A percentile compares a stretch with the other conserved stretches of the same genome.
These are phyloP conservation scores for Phthorimaea operculella DNA, from an alignment of 1,140 invertebrate species.

Conservation along the genomic window DNA sequence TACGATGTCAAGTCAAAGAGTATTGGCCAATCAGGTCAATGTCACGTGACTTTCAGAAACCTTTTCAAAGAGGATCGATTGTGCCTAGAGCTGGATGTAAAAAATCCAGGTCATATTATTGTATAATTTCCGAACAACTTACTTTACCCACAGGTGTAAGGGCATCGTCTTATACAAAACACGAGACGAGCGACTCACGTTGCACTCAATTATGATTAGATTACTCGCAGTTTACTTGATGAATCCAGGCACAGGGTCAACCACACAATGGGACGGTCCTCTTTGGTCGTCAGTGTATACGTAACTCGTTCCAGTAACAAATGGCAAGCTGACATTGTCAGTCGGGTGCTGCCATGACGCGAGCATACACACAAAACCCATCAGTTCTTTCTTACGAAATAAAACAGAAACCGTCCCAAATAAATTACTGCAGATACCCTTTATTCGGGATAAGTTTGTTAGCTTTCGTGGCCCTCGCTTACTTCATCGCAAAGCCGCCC, in stretches of 20 bases:
- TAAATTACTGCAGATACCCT: conserved; percentile 36
- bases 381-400: too few relatives aligned
- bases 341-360: conserved; percentile 51
- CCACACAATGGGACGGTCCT: conserved; percentile 24
- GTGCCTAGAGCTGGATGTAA: not conserved
- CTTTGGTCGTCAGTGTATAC: not conserved
- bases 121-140: too few relatives aligned
- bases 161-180: too few relatives aligned
- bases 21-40: not conserved
- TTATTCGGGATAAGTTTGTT: conserved; percentile 20
- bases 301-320: conserved; percentile 38
- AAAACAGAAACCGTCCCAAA: conserved; percentile 28
- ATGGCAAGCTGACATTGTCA: conserved; percentile 29
- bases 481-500: conserved; percentile 37
- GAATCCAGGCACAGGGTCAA: conserved; percentile 26
- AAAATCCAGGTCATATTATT: not conserved
- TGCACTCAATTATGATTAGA: not conserved
- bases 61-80: not conserved
- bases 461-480: conserved; percentile 25
- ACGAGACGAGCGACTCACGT: not conserved
- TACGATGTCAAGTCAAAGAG: too few relatives aligned
- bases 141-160: too few relatives aligned
- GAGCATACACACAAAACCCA: conserved; percentile 39
- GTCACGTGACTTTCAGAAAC: not conserved
- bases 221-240: conserved; percentile 12